Percentiles rank a stretch among this genome's conserved stretches.
phyloP scores from a whole-genome alignment of 2,113 vertebrate genomes.

The Marmota flaviventris region DNA sequence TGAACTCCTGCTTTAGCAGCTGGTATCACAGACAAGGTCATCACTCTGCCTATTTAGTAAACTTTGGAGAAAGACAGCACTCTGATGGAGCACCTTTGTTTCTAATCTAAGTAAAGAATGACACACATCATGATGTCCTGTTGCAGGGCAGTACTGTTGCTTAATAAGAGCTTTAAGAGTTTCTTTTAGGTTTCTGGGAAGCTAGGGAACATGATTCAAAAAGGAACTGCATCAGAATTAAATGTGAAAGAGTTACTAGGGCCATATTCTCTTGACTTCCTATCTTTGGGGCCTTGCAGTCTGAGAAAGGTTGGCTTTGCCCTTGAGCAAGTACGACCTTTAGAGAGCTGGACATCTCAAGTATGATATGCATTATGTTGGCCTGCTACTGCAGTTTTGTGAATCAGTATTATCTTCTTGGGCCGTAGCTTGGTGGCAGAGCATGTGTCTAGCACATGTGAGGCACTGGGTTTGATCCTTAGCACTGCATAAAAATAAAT shows the following conservation, averaged over 20 bases:
- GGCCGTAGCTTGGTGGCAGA: too few relatives aligned
- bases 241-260: background rate
- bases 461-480: too few relatives aligned
- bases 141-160: constrained; percentile 28
- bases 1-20: background rate
- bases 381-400: constrained; percentile 33
- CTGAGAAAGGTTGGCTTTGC: constrained; percentile 24
- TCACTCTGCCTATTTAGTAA: constrained; percentile 4
- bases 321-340: background rate
- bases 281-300: background rate
- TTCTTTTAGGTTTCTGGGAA: constrained; percentile 51
- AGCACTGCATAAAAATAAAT: too few relatives aligned
- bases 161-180: constrained; percentile 54
- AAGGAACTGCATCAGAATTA: constrained; percentile 27
- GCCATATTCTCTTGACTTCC: background rate
- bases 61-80: background rate
- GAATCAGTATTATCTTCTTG: background rate
- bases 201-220: background rate
- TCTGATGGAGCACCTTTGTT: background rate
- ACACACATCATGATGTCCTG: background rate
- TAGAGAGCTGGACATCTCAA: constrained; percentile 13
- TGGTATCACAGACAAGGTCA: background rate
- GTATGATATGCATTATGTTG: constrained; percentile 15
- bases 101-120: constrained; percentile 50
- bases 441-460: too few relatives aligned